Percentiles rank a stretch among this genome's conserved stretches.
These are phyloP conservation scores for Brenthis daphne DNA, from an alignment of 2,888 invertebrate species.

Conservation along the genomic window DNA sequence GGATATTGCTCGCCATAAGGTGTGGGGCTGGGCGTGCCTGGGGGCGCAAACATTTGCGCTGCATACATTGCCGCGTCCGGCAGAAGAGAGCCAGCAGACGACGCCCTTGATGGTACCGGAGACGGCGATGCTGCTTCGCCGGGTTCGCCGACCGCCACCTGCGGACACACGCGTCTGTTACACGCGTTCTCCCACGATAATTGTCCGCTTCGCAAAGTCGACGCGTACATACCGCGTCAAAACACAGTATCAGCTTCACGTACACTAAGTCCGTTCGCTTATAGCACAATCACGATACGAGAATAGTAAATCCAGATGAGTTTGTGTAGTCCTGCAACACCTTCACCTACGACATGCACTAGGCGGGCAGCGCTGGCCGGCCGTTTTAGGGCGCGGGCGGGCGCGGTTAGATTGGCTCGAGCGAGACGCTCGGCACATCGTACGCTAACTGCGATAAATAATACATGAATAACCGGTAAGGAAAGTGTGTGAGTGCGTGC, in stretches of 20 bases:
- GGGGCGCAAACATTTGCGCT: constrained; percentile 86
- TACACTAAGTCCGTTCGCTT: constrained; percentile 66
- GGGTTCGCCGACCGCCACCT: constrained; percentile 80
- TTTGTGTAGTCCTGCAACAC: constrained; percentile 54
- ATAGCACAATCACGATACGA: constrained; percentile 67
- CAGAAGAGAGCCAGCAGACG: constrained; percentile 80
- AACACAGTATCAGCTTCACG: constrained; percentile 78
- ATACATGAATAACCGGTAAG: constrained; percentile 81
- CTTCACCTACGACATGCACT: constrained; percentile 80
- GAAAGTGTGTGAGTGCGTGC: constrained; percentile 79
- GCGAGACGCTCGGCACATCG: constrained; percentile 81
- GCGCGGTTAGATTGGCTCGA: constrained; percentile 82
- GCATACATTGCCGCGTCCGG: constrained; percentile 86
- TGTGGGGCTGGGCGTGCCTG: constrained; percentile 86
- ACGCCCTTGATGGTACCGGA: constrained; percentile 85
- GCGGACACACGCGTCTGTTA: constrained; percentile 85
- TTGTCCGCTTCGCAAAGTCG: constrained; percentile 82
- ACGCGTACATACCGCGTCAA: constrained; percentile 81
- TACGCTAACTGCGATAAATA: constrained; percentile 82
- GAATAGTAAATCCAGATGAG: constrained; percentile 54
- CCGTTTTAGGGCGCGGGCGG: constrained; percentile 82
- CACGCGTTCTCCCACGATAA: constrained; percentile 84
- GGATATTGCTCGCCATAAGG: constrained; percentile 81
- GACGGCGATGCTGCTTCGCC: constrained; percentile 84
- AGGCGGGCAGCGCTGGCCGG: constrained; percentile 83